Percentiles rank a stretch among this genome's conserved stretches.
Conservation (phyloP, 2,888 invertebrate genomes). For the Eumacrocentrus americanus region DNA sequence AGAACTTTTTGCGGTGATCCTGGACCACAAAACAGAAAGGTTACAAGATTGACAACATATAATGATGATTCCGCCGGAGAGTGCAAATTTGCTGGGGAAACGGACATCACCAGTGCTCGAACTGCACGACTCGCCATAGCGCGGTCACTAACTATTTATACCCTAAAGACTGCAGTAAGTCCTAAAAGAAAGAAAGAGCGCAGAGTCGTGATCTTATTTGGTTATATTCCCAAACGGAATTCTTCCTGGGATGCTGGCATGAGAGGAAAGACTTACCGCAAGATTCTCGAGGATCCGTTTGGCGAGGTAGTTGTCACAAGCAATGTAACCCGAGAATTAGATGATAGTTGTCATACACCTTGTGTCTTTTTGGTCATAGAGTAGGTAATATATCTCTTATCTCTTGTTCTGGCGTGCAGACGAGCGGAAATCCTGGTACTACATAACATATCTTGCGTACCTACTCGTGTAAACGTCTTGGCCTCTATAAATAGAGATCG, state of each 20-base stretch:
- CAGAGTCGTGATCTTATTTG: background rate
- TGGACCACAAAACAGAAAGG: too few relatives aligned
- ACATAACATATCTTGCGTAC: too few relatives aligned
- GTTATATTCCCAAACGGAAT: background rate
- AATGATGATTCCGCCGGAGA: too few relatives aligned
- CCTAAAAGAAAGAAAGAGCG: constrained; percentile 33
- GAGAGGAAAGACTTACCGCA: constrained; percentile 54
- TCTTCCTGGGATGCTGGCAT: constrained; percentile 41
- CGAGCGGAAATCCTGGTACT: too few relatives aligned
- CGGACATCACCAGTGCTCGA: too few relatives aligned
- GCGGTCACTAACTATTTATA: too few relatives aligned
- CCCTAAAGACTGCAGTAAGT: constrained; percentile 33
- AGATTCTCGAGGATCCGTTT: constrained; percentile 57
- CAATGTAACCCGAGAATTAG: background rate
- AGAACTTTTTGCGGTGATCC: too few relatives aligned
- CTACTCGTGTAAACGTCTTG: background rate
- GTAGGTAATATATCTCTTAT: background rate
- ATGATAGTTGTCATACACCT: background rate
- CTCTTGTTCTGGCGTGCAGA: constrained; percentile 4
- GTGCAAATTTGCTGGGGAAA: too few relatives aligned
- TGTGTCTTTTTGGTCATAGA: background rate
- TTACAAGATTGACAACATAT: too few relatives aligned
- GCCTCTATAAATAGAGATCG: background rate
- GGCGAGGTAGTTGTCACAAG: constrained; percentile 47
- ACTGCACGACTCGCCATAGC: too few relatives aligned